Percentiles rank a stretch among this genome's conserved stretches.
phyloP scores from a whole-genome alignment of 2,113 vertebrate species.

The Malurus melanocephalus region DNA sequence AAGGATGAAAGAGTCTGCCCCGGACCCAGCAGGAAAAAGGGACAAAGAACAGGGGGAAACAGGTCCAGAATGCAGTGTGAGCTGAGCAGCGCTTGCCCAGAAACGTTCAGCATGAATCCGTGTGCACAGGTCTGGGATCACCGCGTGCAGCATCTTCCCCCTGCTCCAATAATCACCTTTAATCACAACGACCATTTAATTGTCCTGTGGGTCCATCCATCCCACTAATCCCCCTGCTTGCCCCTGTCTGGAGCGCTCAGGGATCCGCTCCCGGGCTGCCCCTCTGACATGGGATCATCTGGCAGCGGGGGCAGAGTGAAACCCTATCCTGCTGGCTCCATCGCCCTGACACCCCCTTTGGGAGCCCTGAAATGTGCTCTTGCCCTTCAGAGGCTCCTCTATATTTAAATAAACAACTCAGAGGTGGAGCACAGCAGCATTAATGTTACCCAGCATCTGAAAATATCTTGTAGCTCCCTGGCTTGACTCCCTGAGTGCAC shows the following conservation, averaged over 20 bases:
- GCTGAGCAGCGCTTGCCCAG: background rate
- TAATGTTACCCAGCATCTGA: background rate
- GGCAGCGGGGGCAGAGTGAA: background rate
- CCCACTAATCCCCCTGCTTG: background rate
- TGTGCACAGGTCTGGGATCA: accelerated
- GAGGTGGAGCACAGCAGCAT: background rate
- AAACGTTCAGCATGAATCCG: background rate
- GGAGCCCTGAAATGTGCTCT: background rate
- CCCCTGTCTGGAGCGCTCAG: background rate
- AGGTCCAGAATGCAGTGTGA: background rate
- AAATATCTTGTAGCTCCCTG: background rate
- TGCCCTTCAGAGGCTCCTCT: background rate
- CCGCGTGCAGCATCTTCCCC: background rate
- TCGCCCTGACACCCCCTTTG: background rate
- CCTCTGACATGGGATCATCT: background rate
- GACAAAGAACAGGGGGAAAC: background rate
- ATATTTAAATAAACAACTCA: background rate
- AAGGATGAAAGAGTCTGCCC: background rate
- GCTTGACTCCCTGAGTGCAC: background rate
- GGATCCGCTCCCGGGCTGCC: background rate
- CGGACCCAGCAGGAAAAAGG: background rate
- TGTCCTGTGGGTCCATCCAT: background rate
- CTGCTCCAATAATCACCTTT: background rate
- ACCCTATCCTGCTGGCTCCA: background rate
- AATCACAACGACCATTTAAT: background rate